Percentiles rank a stretch among this genome's conserved stretches.
These are phyloP conservation scores for Rhabdornis inornatus DNA, from an alignment of 2,113 vertebrate species.

Conservation along the genomic window DNA sequence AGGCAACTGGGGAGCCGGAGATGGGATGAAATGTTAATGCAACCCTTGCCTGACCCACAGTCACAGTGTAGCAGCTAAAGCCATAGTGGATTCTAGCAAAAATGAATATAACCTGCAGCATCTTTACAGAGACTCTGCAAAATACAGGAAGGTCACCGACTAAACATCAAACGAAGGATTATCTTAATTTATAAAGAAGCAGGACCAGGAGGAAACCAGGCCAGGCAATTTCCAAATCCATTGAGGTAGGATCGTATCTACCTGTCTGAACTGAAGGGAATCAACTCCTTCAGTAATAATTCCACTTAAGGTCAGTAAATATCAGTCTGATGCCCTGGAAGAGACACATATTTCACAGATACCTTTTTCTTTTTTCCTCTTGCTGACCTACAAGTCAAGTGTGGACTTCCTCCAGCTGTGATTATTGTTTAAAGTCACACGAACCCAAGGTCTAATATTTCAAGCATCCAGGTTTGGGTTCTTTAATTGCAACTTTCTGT, in stretches of 20 bases:
- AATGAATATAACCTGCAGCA: neutral
- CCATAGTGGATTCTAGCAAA: neutral
- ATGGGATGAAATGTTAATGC: slow-evolving; percentile 14
- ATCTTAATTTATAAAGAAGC: neutral
- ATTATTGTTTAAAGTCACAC: neutral
- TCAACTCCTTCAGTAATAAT: neutral
- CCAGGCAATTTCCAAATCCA: neutral
- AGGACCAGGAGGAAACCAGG: neutral
- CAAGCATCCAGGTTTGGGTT: neutral
- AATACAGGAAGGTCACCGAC: neutral
- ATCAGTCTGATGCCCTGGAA: neutral
- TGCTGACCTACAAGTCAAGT: neutral
- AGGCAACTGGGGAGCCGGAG: accelerated
- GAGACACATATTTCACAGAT: neutral
- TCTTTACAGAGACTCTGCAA: neutral
- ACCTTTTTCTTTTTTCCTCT: neutral
- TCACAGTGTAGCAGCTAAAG: neutral
- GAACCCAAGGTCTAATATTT: neutral
- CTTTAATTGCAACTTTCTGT: slow-evolving; percentile 52
- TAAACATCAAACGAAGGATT: neutral
- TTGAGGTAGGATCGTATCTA: neutral
- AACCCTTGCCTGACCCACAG: slow-evolving; percentile 7
- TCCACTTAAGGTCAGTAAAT: neutral
- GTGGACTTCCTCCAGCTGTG: neutral
- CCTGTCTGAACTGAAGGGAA: neutral